A percentile compares a stretch with the other conserved stretches of the same genome.
These are phyloP conservation scores for Syngnathus floridae DNA, from an alignment of 2,113 vertebrate species.

Conservation along the genomic window DNA sequence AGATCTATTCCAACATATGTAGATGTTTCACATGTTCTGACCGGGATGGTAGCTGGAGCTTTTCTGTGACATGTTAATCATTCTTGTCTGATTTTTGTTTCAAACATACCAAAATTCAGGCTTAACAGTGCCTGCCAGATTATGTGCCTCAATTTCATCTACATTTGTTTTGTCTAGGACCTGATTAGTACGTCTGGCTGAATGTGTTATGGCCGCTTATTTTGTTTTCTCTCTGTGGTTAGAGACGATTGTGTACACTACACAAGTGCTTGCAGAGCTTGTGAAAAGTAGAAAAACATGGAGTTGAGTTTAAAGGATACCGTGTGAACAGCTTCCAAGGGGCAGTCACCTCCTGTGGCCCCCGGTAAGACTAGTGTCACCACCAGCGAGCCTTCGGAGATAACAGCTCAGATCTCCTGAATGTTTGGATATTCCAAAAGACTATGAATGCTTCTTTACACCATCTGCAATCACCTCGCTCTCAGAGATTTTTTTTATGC, in stretches of 20 bases:
- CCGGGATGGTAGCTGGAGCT: conserved; percentile 28
- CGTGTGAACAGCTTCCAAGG: conserved; percentile 23
- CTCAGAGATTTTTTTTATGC: conserved; percentile 24
- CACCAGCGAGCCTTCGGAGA: conserved; percentile 23
- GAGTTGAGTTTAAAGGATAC: conserved; percentile 6
- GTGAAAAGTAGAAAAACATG: conserved; percentile 15
- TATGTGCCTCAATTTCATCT: conserved; percentile 66
- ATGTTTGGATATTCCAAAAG: conserved; percentile 49
- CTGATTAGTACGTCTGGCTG: conserved; percentile 28
- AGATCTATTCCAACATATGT: conserved; percentile 36
- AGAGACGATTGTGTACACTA: conserved; percentile 39
- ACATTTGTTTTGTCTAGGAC: conserved; percentile 45
- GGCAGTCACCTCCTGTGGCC: conserved; percentile 44
- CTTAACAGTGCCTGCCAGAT: conserved; percentile 50
- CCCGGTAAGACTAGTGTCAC: conserved; percentile 19
- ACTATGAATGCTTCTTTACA: conserved; percentile 38
- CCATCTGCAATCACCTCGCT: conserved; percentile 34
- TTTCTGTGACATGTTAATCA: conserved; percentile 38
- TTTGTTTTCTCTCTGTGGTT: conserved; percentile 11
- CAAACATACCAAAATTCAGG: conserved; percentile 61
- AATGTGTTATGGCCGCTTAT: conserved; percentile 16
- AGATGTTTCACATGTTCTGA: conserved; percentile 37
- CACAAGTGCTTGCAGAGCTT: conserved; percentile 28
- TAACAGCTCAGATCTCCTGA: conserved; percentile 39
- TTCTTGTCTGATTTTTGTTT: conserved; percentile 48